Evolutionary conservation across 2,113 vertebrate species (phyloP), one percentile per base, ranked within the genome.

Genomic region (Thomomys bottae): DNA sequence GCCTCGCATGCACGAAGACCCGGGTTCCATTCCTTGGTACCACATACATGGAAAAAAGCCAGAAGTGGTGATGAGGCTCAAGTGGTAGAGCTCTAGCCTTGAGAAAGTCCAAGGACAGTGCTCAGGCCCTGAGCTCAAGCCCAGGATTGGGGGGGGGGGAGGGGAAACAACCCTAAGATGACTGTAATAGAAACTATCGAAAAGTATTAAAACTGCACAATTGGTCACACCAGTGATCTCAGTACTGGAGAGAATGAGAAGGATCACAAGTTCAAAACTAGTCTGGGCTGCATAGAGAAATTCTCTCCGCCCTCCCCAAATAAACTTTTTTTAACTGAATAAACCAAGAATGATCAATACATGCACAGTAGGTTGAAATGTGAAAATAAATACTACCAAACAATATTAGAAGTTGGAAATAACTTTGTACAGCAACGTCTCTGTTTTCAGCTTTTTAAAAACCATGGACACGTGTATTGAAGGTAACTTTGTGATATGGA

Each of bases 241-340:
- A 63, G 54, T 23, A 4, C 26, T 54, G 42, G 49, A n/a, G 36
- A 18, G 34, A 73, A 20, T 18, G 49, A 61, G 6, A n/a, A 24
- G 36, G 54, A 23, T 72, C 18, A 21, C 7, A 72, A 59, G 40
- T 42, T 32, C 12, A 30, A 73, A 36, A 49, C 26, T 18, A 84
- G 67, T 8, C 17, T 59, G 18, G 6, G 23, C 24, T 24, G 8
- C 59, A 26, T 61, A 61, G 59, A 21, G 24, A 61, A 26, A 61
- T 26, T 26, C 59, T 61, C 5, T 61, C 9, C 24, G n/a, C n/a
- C n/a, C n/a, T n/a, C 23, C 45, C 11, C 92, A 72, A 54, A 94
- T 59, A 92, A 70, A 63, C 91, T 26, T 42, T 78, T 90, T 15
- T 90, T 38, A 84, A 63, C 18, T 61, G 28, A 73, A 87, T 20